These are phyloP conservation scores for Notiomystis cincta DNA, from an alignment of 2,113 vertebrate species.

Conservation along the genomic window DNA sequence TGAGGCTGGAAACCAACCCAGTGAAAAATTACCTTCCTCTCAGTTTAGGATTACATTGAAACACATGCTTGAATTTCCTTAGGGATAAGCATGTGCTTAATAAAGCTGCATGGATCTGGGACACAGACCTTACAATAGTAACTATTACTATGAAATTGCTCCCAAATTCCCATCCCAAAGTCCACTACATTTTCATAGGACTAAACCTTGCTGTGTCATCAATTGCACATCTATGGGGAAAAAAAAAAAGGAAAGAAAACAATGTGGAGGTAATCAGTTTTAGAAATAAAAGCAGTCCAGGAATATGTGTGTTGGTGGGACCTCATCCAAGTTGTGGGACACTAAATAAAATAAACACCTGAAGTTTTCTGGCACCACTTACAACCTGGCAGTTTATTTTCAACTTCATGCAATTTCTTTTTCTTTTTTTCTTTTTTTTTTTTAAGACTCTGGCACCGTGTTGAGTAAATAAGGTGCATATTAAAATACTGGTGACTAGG, in stretches of 20 bases:
- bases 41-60: not conserved
- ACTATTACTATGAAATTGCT: not conserved
- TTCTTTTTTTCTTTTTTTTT: not conserved
- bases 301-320: not conserved
- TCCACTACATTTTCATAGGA: not conserved
- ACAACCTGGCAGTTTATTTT: not conserved
- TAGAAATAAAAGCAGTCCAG: not conserved
- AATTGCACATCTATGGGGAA: not conserved
- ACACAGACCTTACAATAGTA: not conserved
- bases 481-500: not conserved
- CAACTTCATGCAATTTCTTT: not conserved
- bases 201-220: not conserved
- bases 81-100: not conserved
- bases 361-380: not conserved
- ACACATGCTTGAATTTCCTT: not conserved
- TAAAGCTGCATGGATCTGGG: not conserved
- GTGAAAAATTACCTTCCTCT: not conserved
- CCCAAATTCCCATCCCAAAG: not conserved
- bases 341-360: constrained; percentile 33
- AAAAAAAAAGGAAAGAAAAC: not conserved
- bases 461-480: constrained; percentile 4
- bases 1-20: not conserved
- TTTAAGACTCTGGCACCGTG: not conserved
- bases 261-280: not conserved
- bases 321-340: not conserved